phyloP scores from a whole-genome alignment of 35 echinoderm and acorn worm species.

The Heliocidaris erythrogramma region DNA sequence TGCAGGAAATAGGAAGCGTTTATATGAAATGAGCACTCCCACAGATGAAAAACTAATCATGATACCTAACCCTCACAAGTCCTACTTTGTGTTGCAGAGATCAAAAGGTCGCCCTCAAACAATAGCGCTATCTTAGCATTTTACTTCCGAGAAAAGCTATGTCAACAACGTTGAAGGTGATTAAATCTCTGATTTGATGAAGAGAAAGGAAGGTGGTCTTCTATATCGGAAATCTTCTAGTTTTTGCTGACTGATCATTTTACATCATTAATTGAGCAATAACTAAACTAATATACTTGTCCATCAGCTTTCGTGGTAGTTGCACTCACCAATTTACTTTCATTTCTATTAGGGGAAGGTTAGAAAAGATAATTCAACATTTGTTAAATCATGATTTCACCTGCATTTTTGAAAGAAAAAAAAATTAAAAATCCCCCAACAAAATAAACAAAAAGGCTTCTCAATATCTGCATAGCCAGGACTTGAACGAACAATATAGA shows the following conservation, averaged over 20 bases:
- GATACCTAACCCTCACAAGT: background rate
- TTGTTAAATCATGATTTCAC: too few species aligned
- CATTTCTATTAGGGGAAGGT: background rate
- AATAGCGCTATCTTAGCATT: background rate
- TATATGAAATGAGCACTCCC: constrained; percentile 22
- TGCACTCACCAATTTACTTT: background rate
- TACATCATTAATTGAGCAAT: constrained; percentile 35
- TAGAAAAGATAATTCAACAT: background rate
- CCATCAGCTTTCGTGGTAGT: background rate
- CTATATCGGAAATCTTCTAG: background rate
- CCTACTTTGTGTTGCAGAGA: background rate
- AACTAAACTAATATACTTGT: constrained; percentile 26
- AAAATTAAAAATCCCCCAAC: too few species aligned
- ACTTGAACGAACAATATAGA: too few species aligned
- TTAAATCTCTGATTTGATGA: constrained; percentile 3
- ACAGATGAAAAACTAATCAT: constrained; percentile 18
- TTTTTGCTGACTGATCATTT: constrained; percentile 2
- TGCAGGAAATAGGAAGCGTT: constrained; percentile 25
- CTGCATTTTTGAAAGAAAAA: too few species aligned
- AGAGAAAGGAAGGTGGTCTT: constrained; percentile 12
- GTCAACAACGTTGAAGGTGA: constrained; percentile 17
- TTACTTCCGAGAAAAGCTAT: background rate
- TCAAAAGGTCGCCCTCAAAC: constrained; percentile 20
- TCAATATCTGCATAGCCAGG: too few species aligned
- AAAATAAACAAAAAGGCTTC: too few species aligned